These are phyloP conservation scores for Calyptomena viridis DNA, from an alignment of 2,113 vertebrate genomes.

Conservation along the genomic window DNA sequence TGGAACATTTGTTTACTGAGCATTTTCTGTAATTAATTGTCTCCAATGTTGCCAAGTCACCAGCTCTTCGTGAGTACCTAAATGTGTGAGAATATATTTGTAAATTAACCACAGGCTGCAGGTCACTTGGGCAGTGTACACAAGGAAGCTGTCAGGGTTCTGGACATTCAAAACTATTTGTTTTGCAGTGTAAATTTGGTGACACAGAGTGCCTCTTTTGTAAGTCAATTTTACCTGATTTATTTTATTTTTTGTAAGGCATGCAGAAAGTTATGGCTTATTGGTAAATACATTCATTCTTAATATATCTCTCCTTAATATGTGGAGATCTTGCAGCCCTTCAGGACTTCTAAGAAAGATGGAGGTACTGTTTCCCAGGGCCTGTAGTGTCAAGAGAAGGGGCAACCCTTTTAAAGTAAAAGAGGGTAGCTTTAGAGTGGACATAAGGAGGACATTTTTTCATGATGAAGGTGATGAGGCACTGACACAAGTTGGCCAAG, in stretches of 20 bases:
- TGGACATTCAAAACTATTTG: background rate
- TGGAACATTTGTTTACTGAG: constrained; percentile 3
- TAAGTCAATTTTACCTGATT: background rate
- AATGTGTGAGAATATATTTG: background rate
- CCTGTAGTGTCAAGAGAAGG: background rate
- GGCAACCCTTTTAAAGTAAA: background rate
- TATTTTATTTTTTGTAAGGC: background rate
- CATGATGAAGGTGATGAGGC: background rate
- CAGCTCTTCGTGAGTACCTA: background rate
- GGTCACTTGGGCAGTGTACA: background rate
- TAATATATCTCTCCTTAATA: background rate
- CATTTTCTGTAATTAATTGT: background rate
- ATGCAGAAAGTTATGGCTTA: background rate
- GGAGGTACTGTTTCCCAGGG: background rate
- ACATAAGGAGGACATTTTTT: background rate
- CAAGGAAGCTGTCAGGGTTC: background rate
- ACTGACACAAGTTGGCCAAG: background rate
- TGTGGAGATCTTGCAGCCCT: background rate
- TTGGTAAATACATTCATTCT: background rate
- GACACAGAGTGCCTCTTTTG: background rate
- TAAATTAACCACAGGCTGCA: background rate
- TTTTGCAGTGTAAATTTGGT: background rate
- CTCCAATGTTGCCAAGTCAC: background rate
- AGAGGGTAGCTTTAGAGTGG: background rate
- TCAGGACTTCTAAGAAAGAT: background rate